Evolutionary conservation across 2,113 vertebrate species (phyloP).

Genomic region (Stictonetta naevosa): DNA sequence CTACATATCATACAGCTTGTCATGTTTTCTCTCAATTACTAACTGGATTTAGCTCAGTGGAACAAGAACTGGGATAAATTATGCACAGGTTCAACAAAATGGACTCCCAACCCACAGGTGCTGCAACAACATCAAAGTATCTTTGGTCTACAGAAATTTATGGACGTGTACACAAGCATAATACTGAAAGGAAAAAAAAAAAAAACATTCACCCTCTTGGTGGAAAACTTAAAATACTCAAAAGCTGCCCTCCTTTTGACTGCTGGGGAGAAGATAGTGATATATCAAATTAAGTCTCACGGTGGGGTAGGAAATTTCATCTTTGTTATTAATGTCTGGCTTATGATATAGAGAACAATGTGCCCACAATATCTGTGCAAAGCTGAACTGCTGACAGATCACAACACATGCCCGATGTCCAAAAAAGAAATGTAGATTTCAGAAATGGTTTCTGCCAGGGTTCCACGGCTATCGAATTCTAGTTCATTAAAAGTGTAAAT

Average conservation of each 20-base stretch:
- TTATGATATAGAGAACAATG: not conserved
- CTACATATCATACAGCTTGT: not conserved
- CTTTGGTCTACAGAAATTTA: not conserved
- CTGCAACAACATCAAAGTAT: not conserved
- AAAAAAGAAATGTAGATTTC: not conserved
- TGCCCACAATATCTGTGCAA: not conserved
- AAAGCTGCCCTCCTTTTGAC: not conserved
- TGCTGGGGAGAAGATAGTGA: not conserved
- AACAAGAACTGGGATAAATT: not conserved
- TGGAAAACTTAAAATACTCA: not conserved
- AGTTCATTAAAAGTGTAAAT: slow-evolving; percentile 13
- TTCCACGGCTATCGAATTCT: not conserved
- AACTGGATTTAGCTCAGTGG: not conserved
- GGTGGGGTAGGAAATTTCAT: not conserved
- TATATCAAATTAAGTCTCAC: not conserved
- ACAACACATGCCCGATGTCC: not conserved
- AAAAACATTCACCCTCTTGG: not conserved
- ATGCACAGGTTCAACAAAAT: not conserved
- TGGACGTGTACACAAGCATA: not conserved
- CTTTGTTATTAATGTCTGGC: not conserved
- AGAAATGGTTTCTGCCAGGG: not conserved
- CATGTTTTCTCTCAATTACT: not conserved
- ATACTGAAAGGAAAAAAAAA: not conserved
- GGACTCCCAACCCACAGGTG: not conserved
- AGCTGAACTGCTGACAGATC: not conserved